A percentile compares a stretch with the other conserved stretches of the same genome.
These are phyloP conservation scores for Muntiacus muntjak DNA, from an alignment of 2,113 vertebrate species.

Conservation along the genomic window DNA sequence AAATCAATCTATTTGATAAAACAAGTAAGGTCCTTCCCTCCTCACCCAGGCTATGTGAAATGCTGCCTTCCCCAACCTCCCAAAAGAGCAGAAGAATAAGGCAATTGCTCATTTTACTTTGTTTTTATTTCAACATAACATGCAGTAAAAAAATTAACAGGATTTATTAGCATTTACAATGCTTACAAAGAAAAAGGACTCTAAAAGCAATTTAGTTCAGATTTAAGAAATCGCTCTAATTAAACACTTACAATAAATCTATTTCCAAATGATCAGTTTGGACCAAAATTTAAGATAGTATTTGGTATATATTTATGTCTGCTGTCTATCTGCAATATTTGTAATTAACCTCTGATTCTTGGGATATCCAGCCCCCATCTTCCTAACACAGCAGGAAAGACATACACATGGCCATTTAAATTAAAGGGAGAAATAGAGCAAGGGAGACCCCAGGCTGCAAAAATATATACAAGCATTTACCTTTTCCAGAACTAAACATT, in stretches of 20 bases:
- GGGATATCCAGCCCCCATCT: slow-evolving; percentile 84
- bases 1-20: slow-evolving; percentile 34
- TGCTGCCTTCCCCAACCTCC: slow-evolving; percentile 56
- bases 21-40: neutral
- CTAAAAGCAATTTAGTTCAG: slow-evolving; percentile 68
- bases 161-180: slow-evolving; percentile 72
- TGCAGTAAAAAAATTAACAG: slow-evolving; percentile 69
- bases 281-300: slow-evolving; percentile 63
- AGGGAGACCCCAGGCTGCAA: slow-evolving; percentile 80
- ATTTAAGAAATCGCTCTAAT: slow-evolving; percentile 67
- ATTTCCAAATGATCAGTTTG: slow-evolving; percentile 63
- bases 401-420: slow-evolving; percentile 82
- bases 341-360: slow-evolving; percentile 75
- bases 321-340: slow-evolving; percentile 65
- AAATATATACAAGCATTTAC: slow-evolving; percentile 87
- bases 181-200: slow-evolving; percentile 73
- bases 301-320: slow-evolving; percentile 66
- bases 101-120: slow-evolving; percentile 69
- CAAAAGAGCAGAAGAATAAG: slow-evolving; percentile 73
- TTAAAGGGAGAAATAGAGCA: slow-evolving; percentile 80
- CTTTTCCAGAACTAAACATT: slow-evolving; percentile 84
- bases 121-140: slow-evolving; percentile 78
- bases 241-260: slow-evolving; percentile 65
- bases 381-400: slow-evolving; percentile 83
- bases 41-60: slow-evolving; percentile 29